Conservation (phyloP, 2,113 vertebrate species). For the Malurus alboscapulatus region DNA sequence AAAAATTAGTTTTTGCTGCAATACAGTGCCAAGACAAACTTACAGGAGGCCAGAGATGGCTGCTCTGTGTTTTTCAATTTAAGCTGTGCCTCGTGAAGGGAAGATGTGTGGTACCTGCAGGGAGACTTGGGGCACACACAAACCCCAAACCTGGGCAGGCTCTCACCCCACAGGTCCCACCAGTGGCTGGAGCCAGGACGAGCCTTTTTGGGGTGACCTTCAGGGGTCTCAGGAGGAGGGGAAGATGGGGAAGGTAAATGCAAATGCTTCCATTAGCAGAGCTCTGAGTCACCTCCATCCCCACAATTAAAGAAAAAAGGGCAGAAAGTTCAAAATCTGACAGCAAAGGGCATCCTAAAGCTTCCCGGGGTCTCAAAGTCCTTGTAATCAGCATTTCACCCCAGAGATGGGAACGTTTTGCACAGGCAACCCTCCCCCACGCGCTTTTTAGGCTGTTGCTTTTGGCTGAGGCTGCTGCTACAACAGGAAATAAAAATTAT, state of each 20-base stretch:
- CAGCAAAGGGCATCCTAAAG: background rate
- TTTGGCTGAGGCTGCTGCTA: slow-evolving; percentile 72
- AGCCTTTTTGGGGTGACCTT: background rate
- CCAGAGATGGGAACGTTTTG: background rate
- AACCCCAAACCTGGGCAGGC: background rate
- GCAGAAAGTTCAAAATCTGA: background rate
- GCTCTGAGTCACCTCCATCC: background rate
- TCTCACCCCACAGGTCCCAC: background rate
- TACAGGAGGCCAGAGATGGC: background rate
- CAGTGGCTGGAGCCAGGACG: accelerated
- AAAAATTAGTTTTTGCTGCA: accelerated
- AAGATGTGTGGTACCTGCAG: background rate
- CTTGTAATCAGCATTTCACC: background rate
- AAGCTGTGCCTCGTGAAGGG: background rate
- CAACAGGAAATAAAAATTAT: slow-evolving; percentile 84
- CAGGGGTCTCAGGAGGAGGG: background rate
- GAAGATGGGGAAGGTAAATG: background rate
- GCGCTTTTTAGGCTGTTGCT: slow-evolving; percentile 36
- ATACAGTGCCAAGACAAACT: background rate
- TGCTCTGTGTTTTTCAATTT: background rate
- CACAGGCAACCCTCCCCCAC: slow-evolving; percentile 17
- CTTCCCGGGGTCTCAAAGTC: background rate
- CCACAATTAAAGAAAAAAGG: background rate
- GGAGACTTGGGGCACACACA: accelerated
- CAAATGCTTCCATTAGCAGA: background rate